Evolutionary conservation across 2,797 vertebrate genomes (phyloP).

Genomic region (Rachycentron canadum): DNA sequence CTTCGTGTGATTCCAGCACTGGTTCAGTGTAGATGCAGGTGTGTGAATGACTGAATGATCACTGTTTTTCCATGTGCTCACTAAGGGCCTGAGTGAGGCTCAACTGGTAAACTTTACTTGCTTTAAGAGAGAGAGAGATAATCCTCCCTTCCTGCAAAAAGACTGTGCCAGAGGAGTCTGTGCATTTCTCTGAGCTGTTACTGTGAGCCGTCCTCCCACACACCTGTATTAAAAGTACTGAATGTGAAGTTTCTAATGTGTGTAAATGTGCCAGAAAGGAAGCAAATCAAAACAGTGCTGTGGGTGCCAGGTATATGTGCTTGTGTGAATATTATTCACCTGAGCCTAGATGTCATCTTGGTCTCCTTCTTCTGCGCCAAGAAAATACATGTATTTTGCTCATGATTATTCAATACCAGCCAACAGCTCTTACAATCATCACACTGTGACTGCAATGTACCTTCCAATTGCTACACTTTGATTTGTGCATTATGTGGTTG

Average conservation of each 20-base stretch:
- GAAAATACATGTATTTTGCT: neutral
- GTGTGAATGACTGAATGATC: neutral
- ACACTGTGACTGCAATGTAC: neutral
- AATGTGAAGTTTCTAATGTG: neutral
- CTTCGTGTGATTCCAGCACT: neutral
- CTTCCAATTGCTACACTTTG: no score
- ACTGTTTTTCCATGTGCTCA: no score
- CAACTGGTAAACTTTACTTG: neutral
- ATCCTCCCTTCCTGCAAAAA: no score
- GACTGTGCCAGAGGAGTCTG: no score
- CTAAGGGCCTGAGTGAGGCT: neutral
- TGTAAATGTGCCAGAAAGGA: no score
- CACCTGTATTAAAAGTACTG: neutral
- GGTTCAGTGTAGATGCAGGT: neutral
- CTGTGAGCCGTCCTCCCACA: neutral
- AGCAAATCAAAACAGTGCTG: no score
- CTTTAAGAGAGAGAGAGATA: neutral
- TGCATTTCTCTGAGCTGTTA: no score
- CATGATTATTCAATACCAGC: neutral
- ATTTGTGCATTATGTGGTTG: neutral
- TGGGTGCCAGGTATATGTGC: neutral
- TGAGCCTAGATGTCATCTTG: neutral
- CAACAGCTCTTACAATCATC: neutral
- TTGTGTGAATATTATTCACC: neutral
- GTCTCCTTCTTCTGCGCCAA: neutral